Base-by-base conservation (phyloP, 2,888 invertebrate species). In the Erynnis tages region DNA sequence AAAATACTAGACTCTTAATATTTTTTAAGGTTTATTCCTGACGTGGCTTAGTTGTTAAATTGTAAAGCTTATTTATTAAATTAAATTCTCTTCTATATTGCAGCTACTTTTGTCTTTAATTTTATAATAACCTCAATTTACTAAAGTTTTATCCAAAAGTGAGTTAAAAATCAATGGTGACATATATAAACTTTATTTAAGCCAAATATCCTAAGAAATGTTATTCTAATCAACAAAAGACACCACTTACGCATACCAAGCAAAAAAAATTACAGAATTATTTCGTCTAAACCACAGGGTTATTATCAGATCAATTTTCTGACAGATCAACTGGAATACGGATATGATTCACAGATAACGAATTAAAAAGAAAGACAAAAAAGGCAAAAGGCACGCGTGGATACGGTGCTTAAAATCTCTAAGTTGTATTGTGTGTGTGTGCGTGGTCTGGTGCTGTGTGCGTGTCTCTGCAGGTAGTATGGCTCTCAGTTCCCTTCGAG, bases 391-490 rank as follows among this genome's bases (percentile, higher is more conserved):
- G 41, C 32, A 67, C 76, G 73, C 76, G 79, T 81, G 79, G 71
- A 73, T 69, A 73, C 67, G 62, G 63, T 68, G 79, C 81, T 81
- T 80, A 76, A 80, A 78, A 79, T 82, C 80, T 74, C 79, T 78
- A 44, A 81, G 77, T 75, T 73, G 72, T 69, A 60, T 56, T 57
- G 49, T 58, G 14, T 62, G 66, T 63, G 61, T 70, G 72, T 74
- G 78, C 70, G 75, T 66, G 52, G 53, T 63, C 29, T 76, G 75
- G 74, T 71, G 66, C 69, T 72, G 86, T 87, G 85, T 84, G 87
- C 73, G 85, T 82, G 74, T 54, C 82, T 78, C 70, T 88, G 88
- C 88, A 88, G 88, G 88, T 88, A 87, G 65, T 68, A 71, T 65
- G 61, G 67, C 73, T 69, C 71, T 78, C 80, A 88, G 87, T 88